Conservation (phyloP, 2,797 vertebrate genomes). For the Sitta carolinensis region DNA sequence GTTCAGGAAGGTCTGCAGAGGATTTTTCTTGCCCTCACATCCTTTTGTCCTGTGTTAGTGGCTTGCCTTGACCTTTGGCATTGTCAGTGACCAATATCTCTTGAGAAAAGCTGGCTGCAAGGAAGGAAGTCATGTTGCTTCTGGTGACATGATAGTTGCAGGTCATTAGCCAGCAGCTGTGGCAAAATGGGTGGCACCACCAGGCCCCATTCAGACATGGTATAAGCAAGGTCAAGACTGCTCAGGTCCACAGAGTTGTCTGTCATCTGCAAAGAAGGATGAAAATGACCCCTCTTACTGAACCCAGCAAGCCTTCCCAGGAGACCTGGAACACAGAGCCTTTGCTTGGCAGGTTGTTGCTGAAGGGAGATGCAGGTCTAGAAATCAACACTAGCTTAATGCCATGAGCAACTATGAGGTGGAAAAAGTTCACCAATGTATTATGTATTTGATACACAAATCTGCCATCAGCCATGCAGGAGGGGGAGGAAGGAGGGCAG, state of each 20-base stretch:
- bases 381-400: background rate
- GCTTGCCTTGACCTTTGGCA: background rate
- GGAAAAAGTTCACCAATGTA: background rate
- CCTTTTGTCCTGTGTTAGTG: background rate
- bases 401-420: accelerated
- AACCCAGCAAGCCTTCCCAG: background rate
- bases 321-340: background rate
- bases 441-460: background rate
- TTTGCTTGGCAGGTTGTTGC: background rate
- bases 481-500: background rate
- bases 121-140: background rate
- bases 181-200: background rate
- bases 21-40: accelerated
- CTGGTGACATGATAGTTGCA: background rate
- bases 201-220: background rate
- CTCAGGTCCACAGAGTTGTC: background rate
- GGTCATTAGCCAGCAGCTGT: background rate
- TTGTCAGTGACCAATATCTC: background rate
- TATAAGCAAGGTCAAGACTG: background rate
- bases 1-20: background rate
- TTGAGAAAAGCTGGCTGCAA: background rate
- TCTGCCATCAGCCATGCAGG: background rate
- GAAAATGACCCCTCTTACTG: background rate
- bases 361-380: background rate
- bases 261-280: background rate